Base-by-base conservation (phyloP, 2,888 invertebrate species). In the Sinohyriopsis cumingii region DNA sequence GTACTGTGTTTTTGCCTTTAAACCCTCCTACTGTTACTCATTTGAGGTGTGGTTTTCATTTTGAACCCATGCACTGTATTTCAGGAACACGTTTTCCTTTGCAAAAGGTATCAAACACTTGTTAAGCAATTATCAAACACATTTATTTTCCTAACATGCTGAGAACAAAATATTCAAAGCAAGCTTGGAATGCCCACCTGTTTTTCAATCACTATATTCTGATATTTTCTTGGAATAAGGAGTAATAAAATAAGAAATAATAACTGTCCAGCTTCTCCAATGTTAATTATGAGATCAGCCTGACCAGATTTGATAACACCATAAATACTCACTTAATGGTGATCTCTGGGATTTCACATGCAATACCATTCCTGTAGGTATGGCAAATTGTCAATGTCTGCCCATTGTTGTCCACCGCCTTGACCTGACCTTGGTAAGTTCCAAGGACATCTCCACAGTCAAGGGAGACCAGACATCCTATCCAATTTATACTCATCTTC, bases 381-480 rank as follows among this genome's bases (percentile, higher is more conserved):
- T 95, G 94, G 18, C 93, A 93, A 71, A 97, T 92, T 2, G 95
- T 94, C 77, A 97, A 93, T 12, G 90, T 89, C 79, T 91, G 91
- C 64, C 93, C 92, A 61, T 91, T 91, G 65, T 93, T 93, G 84
- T 95, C 94, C 45, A 95, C 94, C 83, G 93, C 92, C 68, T 93
- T 91, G 76, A 97, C 96, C 85, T 92, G 92, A 22, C 94, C 95
- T 90, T 96, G 96, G 88, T 95, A 96, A 73, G 94, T 93, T 63
- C 95, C 95, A 75, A 95, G 90, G 62, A 93, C 93, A 72, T 94
- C 93, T 45, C 93, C 93, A 89, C 96, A 96, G 88, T 94, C 94
- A 73, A 96, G 93, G 24, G 96, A 95, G 77, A 97, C 95, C 79
- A 94, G 93, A 89, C 94, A 95, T 66, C 96, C 96, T 76, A 94